Conservation (phyloP, 2,888 invertebrate species). For the Cordilura impudica region DNA sequence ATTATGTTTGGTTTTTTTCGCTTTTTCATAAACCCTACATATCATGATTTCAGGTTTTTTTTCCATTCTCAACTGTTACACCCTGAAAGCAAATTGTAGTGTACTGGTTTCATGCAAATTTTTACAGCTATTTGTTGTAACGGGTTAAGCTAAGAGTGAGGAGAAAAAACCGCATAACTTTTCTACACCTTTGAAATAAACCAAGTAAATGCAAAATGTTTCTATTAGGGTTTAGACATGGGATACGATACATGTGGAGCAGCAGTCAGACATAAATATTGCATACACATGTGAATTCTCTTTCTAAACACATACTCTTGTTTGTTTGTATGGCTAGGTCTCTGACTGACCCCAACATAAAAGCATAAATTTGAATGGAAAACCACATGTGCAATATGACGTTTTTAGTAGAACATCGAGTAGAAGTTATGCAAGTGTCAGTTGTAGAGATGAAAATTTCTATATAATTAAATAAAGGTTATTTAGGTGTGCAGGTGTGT, state of each 20-base stretch:
- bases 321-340: too few relatives aligned
- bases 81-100: conserved; percentile 18
- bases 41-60: conserved; percentile 46
- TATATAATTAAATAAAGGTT: conserved; percentile 45
- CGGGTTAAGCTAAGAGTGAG: conserved; percentile 14
- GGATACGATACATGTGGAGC: background rate
- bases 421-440: conserved; percentile 40
- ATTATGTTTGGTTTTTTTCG: conserved; percentile 13
- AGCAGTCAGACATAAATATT: background rate
- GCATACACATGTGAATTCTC: too few relatives aligned
- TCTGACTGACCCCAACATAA: conserved; percentile 16
- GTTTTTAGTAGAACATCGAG: conserved; percentile 11
- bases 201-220: conserved; percentile 48
- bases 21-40: conserved; percentile 38
- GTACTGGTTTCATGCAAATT: background rate
- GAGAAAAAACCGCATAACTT: conserved; percentile 43
- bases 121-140: background rate
- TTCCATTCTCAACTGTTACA: conserved; percentile 8
- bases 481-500: conserved; percentile 27
- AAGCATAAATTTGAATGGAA: conserved; percentile 41
- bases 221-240: conserved; percentile 27
- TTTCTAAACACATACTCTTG: too few relatives aligned
- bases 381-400: conserved; percentile 55
- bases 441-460: conserved; percentile 47
- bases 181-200: conserved; percentile 50